These are phyloP conservation scores for Drosophila triauraria DNA, from an alignment of 1,140 invertebrate genomes.

Conservation along the genomic window DNA sequence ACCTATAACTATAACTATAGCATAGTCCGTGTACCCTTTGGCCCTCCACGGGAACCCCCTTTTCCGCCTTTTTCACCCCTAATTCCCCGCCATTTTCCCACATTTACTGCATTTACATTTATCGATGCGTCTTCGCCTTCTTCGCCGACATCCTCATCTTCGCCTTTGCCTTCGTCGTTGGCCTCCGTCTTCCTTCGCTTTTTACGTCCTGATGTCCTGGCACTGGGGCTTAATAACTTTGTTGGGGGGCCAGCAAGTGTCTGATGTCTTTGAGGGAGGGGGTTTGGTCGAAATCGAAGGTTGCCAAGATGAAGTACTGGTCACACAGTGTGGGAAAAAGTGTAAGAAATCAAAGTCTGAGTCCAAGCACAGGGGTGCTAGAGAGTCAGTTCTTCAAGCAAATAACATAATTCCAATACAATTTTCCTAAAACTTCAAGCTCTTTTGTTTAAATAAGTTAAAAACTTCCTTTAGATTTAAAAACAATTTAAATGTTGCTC, in stretches of 20 bases:
- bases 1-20: slow-evolving; percentile 62
- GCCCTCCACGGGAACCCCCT: not conserved
- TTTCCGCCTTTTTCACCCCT: slow-evolving; percentile 3
- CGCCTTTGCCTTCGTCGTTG: slow-evolving; percentile 21
- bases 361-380: not conserved
- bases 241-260: slow-evolving; percentile 20
- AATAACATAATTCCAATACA: too few relatives aligned
- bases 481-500: too few relatives aligned
- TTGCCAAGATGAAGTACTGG: slow-evolving; percentile 14
- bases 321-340: not conserved
- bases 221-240: slow-evolving; percentile 52
- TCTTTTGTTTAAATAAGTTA: too few relatives aligned
- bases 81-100: slow-evolving; percentile 15
- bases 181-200: slow-evolving; percentile 23
- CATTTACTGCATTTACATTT: slow-evolving; percentile 76
- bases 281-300: slow-evolving; percentile 27
- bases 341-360: not conserved
- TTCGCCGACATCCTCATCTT: slow-evolving; percentile 35
- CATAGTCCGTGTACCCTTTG: slow-evolving; percentile 37
- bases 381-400: too few relatives aligned
- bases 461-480: too few relatives aligned
- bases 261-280: slow-evolving; percentile 6
- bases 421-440: too few relatives aligned
- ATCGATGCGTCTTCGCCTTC: slow-evolving; percentile 68
- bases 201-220: slow-evolving; percentile 27